Conservation (phyloP, 2,797 vertebrate genomes). For the Trachurus trachurus region DNA sequence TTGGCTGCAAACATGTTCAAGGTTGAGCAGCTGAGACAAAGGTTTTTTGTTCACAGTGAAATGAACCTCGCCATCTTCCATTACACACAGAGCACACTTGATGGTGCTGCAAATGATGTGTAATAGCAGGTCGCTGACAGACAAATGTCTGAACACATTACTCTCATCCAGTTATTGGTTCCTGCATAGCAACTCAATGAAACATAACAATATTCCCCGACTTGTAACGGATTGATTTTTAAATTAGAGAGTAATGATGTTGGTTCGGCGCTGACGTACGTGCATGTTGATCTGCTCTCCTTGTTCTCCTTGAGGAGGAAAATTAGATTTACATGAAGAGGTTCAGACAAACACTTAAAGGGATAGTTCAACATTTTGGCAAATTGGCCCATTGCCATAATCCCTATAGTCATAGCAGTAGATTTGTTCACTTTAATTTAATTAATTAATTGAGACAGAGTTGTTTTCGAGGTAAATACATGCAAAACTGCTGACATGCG, state of each 20-base stretch:
- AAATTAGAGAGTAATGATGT: not conserved
- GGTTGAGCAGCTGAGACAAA: not conserved
- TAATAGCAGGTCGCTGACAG: not conserved
- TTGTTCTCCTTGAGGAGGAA: not conserved
- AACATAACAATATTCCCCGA: not conserved
- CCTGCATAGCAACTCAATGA: not conserved
- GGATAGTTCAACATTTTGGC: no score
- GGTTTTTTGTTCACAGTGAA: slow-evolving; percentile 1
- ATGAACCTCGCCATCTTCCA: not conserved
- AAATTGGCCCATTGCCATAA: no score
- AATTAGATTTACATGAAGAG: not conserved
- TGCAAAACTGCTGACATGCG: no score
- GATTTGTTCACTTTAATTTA: no score
- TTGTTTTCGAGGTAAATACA: no score
- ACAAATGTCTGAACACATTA: not conserved
- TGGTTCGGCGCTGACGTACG: not conserved
- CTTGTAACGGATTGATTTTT: not conserved
- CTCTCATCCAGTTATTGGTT: not conserved
- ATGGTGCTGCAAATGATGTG: not conserved
- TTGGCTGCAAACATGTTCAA: slow-evolving; percentile 1
- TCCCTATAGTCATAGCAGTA: no score
- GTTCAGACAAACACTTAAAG: not conserved
- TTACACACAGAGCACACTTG: slow-evolving; percentile 1
- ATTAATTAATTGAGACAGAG: no score
- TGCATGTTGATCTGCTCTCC: not conserved